Evolutionary conservation across 2,888 invertebrate genomes (phyloP), one percentile per base, ranked within the genome.

Genomic region (Rambutsinella grinnellia): DNA sequence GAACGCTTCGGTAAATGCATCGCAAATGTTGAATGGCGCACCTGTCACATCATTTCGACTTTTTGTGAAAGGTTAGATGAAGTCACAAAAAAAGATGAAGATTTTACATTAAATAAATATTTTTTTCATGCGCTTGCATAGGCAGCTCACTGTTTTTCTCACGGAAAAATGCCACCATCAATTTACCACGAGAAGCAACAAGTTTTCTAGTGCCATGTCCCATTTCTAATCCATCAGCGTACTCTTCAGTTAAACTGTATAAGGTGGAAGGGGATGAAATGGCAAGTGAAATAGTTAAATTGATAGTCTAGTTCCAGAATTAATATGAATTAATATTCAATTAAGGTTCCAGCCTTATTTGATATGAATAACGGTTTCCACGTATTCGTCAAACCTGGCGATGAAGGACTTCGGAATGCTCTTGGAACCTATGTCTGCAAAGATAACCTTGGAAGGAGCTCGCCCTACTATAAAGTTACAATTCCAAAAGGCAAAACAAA

Each of bases 161-260:
- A 21, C 21, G 36, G 6, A 57, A 56, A 27, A 80, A 76, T 53
- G 46, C 54, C 13, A 67, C 76, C 3, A 56, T 78, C 1, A 13
- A 49, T 17, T 19, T 80, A 6, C 51, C 47, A 6, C 58, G 47
- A 21, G 65, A 68, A 19, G 68, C 65, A 3, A 58, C 67, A 1
- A 54, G 66, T 8, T 78, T 80, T 46, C 46, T 76, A 1, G 56
- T 80, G 3, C 78, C 80, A 2, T 80, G 80, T 36, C 67, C 80
- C 0, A 68, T 80, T 10, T 74, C 80, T 8, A 60, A 78, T 47
- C 78, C 80, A 13, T 51, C 51, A 5, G 60, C 60, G 3, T 68
- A 72, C 46, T 76, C 70, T 2, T 26, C 44, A 15, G 66, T 80
- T 19, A 78, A 72, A 19, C 27, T 80, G 23, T 78, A 67, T 54